phyloP scores from a whole-genome alignment of 2,113 vertebrate genomes.

The Zingel zingel region DNA sequence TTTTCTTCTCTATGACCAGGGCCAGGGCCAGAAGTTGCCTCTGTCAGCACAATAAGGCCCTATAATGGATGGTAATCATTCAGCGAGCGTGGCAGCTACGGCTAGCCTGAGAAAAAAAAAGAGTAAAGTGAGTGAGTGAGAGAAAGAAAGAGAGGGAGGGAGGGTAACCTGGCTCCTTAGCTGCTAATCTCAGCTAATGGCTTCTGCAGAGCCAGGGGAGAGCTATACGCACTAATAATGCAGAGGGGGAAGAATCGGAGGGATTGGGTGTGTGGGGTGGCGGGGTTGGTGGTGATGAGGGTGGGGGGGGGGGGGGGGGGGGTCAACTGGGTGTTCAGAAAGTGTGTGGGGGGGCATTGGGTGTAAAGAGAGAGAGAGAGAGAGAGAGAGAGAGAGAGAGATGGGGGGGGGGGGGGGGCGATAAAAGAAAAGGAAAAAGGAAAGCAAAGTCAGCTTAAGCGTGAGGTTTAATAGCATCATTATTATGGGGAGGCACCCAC shows the following conservation, averaged over 20 bases:
- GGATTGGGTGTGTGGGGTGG: slow-evolving; percentile 37
- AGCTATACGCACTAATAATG: slow-evolving; percentile 77
- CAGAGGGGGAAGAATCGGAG: slow-evolving; percentile 52
- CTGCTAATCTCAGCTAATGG: slow-evolving; percentile 94
- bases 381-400: background rate
- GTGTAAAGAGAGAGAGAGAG: slow-evolving; percentile 3
- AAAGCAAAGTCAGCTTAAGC: slow-evolving; percentile 78
- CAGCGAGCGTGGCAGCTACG: slow-evolving; percentile 77
- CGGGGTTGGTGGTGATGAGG: background rate
- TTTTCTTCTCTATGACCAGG: slow-evolving; percentile 62
- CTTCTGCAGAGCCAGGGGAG: slow-evolving; percentile 84
- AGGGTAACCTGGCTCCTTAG: slow-evolving; percentile 63
- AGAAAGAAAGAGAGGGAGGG: slow-evolving; percentile 71
- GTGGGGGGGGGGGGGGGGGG: slow-evolving; percentile 27
- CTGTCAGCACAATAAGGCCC: slow-evolving; percentile 90
- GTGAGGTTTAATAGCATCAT: slow-evolving; percentile 77
- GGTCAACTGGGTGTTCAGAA: slow-evolving; percentile 45
- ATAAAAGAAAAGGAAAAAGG: slow-evolving; percentile 49
- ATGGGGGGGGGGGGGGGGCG: too few relatives aligned
- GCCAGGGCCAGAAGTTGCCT: slow-evolving; percentile 80
- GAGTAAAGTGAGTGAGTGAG: slow-evolving; percentile 73
- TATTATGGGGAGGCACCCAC: slow-evolving; percentile 70
- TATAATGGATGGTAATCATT: slow-evolving; percentile 91
- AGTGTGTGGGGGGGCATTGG: slow-evolving; percentile 17
- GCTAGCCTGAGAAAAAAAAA: slow-evolving; percentile 55